Evolutionary conservation across 1,140 invertebrate genomes (phyloP), one percentile per base, ranked within the genome.

Genomic region (Eupristina koningsbergeri): DNA sequence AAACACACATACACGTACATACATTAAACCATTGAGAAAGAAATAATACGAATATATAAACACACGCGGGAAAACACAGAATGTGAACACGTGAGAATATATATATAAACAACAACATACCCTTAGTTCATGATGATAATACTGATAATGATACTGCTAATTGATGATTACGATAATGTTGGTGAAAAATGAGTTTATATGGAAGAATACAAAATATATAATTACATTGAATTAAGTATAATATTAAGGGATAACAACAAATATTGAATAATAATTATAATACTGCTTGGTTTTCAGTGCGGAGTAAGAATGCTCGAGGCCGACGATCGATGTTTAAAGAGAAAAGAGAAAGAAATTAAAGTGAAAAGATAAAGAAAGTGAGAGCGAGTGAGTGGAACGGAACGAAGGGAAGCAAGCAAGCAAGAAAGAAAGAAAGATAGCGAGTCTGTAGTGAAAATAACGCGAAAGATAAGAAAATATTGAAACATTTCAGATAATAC

Each of bases 281-380:
- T 91, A 92, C 86, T 90, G 93, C 92, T 93, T 93, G 91, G 88
- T 92, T 93, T 92, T 90, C 89, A 91, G 87, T 92, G 91, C 85
- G 45, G 86, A 82, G 81, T 86, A 76, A 86, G 67, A 81, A 34
- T 64, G 85, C 17, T 81, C 47, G 86, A 78, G 86, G 80, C 75
- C 75, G 69, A 86, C 47, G 75, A 78, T 83, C 76, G 36, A 80
- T 69, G 64, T 86, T 84, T 86, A 86, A 86, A 86, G 74, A 39
- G 84, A 85, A 75, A 77, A 84, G 81, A 81, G 71, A 75, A 75
- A 26, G 81, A 74, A 58, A 74, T 80, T 76, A 77, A 78, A 86
- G 84, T 41, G 80, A 87, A 81, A 53, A 61, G 71, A 80, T n/a
- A 39, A 71, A 47, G 36, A 39, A 39, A 53, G 45, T 36, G 63